Evolutionary conservation across 1,140 invertebrate species (phyloP), one percentile per base, ranked within the genome.

Genomic region (Pygmarrhopalites habei): DNA sequence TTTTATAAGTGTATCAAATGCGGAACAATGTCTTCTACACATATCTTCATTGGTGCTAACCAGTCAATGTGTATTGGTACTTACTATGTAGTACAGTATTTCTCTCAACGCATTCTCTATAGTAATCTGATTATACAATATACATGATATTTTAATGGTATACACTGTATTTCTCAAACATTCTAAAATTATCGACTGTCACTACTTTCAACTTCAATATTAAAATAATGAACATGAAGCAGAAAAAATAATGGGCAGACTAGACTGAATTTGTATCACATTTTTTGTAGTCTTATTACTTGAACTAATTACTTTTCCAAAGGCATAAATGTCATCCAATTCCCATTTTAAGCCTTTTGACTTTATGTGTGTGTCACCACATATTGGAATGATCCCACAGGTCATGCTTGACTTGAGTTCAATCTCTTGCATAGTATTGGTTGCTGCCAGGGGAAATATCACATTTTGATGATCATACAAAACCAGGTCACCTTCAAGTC

Each of bases 331-430:
- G 23, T 53, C 52, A 58, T 46, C 52, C 23, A 65, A 35, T n/a
- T 65, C 39, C 59, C 64, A 65, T 43, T 65, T 65, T 2, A 61
- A 49, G 5, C 64, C 64, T 7, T n/a, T 39, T 19, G 64, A 55
- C 17, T 21, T 56, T n/a, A 61, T 61, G 28, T 23, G 17, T 46
- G 64, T 57, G 2, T 52, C 52, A 4, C 64, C 64, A 29, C 47
- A 17, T 28, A 60, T 41, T 12, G 64, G 64, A 56, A 65, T 61
- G 25, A 65, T 49, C 26, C 64, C 64, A 32, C 64, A 65, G 25
- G 19, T 43, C 15, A 25, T 25, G 1, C 35, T 30, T 2, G 19
- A 29, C 2, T 19, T 25, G 19, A 53, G 21, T 14, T 14, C n/a
- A 15, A 60, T 51, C 57, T 49, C n/a, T 21, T 51, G 49, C 32